phyloP scores from a whole-genome alignment of 2,797 vertebrate genomes.

The Caiman crocodilus region DNA sequence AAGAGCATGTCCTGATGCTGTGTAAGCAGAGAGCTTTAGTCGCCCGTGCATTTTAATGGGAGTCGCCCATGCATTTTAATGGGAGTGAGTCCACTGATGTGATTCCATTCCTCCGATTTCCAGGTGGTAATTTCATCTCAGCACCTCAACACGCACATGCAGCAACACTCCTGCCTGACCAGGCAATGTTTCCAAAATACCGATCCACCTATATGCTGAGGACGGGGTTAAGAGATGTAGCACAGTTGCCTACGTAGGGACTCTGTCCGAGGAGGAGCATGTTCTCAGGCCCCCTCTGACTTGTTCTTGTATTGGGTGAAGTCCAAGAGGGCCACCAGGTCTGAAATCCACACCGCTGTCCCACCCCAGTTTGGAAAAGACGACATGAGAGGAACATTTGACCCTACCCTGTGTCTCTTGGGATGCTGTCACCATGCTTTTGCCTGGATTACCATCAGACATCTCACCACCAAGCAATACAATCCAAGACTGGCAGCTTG shows the following conservation, averaged over 20 bases:
- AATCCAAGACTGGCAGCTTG: not conserved
- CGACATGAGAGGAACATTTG: too few relatives aligned
- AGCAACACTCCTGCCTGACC: not conserved
- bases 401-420: too few relatives aligned
- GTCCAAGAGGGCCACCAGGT: not conserved
- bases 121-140: not conserved
- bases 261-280: not conserved
- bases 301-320: not conserved
- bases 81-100: not conserved
- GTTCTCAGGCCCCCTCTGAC: not conserved
- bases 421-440: too few relatives aligned
- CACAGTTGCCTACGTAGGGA: not conserved
- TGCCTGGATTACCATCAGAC: not conserved
- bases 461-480: not conserved
- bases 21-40: not conserved
- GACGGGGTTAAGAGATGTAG: not conserved
- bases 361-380: accelerated
- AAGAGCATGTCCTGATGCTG: not conserved
- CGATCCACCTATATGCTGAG: not conserved
- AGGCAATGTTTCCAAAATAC: not conserved
- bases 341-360: not conserved
- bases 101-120: not conserved
- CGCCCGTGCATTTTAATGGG: too few relatives aligned
- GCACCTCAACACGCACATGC: not conserved
- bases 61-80: not conserved